Conservation (phyloP, 2,888 invertebrate species). For the Odiellus spinosus region DNA sequence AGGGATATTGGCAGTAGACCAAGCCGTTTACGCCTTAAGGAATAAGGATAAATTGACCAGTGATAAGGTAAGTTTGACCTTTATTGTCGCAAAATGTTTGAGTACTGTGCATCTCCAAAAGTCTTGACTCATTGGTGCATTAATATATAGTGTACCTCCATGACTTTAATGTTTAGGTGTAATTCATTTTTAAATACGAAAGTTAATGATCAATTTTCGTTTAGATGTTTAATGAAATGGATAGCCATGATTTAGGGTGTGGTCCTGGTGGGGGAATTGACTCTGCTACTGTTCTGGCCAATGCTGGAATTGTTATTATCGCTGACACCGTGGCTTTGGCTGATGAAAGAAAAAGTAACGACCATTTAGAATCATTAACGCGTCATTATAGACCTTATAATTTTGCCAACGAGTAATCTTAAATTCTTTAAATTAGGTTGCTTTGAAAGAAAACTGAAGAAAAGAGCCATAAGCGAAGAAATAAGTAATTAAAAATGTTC, state of each 20-base stretch:
- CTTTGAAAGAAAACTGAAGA: conserved; percentile 8
- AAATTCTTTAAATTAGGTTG: conserved; percentile 3
- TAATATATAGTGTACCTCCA: too few relatives aligned
- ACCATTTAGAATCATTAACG: too few relatives aligned
- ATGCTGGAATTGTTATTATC: conserved; percentile 14
- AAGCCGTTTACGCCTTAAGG: conserved; percentile 18
- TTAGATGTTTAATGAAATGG: conserved; percentile 12
- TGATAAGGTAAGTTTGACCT: conserved; percentile 13
- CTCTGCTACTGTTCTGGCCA: conserved; percentile 11
- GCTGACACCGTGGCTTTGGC: conserved; percentile 1
- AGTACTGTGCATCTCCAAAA: too few relatives aligned
- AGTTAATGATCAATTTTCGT: not conserved
- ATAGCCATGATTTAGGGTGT: conserved; percentile 17
- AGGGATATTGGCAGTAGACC: conserved; percentile 19
- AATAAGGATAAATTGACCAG: conserved; percentile 14
- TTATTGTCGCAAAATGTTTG: too few relatives aligned
- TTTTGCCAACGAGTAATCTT: too few relatives aligned
- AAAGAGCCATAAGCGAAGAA: conserved; percentile 6
- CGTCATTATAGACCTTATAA: too few relatives aligned
- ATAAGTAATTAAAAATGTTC: conserved; percentile 7
- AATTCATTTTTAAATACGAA: too few relatives aligned
- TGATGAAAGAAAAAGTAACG: too few relatives aligned
- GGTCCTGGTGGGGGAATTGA: conserved; percentile 19
- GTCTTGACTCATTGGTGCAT: too few relatives aligned
- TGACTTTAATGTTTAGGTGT: too few relatives aligned